Evolutionary conservation across 2,888 invertebrate species (phyloP).

Genomic region (Ectemnius cavifrons): DNA sequence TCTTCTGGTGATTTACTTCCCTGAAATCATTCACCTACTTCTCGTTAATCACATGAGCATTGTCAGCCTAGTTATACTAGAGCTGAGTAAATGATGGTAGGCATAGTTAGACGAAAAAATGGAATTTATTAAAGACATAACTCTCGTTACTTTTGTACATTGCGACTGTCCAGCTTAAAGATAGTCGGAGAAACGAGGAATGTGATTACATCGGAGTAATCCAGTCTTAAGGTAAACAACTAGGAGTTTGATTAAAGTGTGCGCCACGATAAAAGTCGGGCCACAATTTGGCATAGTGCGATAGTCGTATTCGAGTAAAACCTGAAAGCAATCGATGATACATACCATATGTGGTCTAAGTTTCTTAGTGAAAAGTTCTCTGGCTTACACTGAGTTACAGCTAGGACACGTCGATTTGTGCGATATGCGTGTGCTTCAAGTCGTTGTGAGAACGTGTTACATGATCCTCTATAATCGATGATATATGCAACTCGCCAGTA

Average conservation of each 20-base stretch:
- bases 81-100: neutral
- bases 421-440: constrained; percentile 42
- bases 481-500: constrained; percentile 22
- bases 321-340: constrained; percentile 26
- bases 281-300: neutral
- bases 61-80: neutral
- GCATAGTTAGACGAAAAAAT: constrained; percentile 36
- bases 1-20: neutral
- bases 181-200: constrained; percentile 49
- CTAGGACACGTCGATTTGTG: constrained; percentile 47
- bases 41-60: no score
- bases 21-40: neutral
- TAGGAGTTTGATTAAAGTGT: constrained; percentile 16
- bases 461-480: constrained; percentile 25
- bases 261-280: constrained; percentile 24
- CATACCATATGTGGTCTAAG: constrained; percentile 5
- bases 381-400: constrained; percentile 2
- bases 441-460: constrained; percentile 19
- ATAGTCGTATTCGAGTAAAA: neutral
- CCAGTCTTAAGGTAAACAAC: constrained; percentile 49
- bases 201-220: constrained; percentile 39
- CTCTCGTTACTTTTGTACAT: constrained; percentile 59
- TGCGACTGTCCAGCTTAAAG: constrained; percentile 45
- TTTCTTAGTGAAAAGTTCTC: constrained; percentile 8
- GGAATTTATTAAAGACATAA: constrained; percentile 58